Evolutionary conservation across 2,797 vertebrate species (phyloP).

Genomic region (Brotula barbata): DNA sequence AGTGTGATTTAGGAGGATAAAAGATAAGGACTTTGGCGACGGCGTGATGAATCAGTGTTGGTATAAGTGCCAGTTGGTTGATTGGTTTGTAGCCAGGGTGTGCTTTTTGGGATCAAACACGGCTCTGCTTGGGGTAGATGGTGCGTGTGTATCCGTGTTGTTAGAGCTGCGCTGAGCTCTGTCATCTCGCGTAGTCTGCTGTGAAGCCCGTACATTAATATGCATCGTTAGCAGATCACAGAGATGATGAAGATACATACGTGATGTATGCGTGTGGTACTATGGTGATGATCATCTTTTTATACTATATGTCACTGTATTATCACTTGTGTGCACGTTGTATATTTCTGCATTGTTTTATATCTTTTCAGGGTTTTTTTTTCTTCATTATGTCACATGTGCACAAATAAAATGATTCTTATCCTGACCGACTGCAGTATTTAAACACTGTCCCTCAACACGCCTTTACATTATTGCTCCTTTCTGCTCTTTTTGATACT

Average conservation of each 20-base stretch:
- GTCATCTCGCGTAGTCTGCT: conserved; percentile 15
- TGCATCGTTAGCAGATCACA: background rate
- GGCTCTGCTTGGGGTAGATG: conserved; percentile 32
- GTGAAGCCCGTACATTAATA: conserved; percentile 19
- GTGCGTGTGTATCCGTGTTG: conserved; percentile 32
- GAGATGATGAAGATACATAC: conserved; percentile 16
- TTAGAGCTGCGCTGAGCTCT: conserved; percentile 30
- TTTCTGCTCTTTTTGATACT: background rate
- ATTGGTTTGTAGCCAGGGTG: conserved; percentile 69
- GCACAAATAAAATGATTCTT: no score
- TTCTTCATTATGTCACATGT: no score
- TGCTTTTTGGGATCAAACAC: conserved; percentile 48
- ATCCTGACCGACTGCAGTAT: no score
- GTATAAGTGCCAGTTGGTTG: conserved; percentile 69
- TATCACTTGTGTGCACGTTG: no score
- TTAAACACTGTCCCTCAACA: no score
- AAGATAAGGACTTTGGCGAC: conserved; percentile 62
- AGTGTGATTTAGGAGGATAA: conserved; percentile 42
- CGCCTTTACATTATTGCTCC: no score
- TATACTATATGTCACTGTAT: no score
- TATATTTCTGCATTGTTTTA: no score
- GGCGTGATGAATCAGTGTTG: conserved; percentile 52
- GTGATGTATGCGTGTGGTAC: conserved; percentile 10
- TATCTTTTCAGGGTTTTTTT: no score
- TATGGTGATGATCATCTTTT: background rate